Base-by-base conservation (phyloP, 2,113 vertebrate species). In the Brachirus orientalis region DNA sequence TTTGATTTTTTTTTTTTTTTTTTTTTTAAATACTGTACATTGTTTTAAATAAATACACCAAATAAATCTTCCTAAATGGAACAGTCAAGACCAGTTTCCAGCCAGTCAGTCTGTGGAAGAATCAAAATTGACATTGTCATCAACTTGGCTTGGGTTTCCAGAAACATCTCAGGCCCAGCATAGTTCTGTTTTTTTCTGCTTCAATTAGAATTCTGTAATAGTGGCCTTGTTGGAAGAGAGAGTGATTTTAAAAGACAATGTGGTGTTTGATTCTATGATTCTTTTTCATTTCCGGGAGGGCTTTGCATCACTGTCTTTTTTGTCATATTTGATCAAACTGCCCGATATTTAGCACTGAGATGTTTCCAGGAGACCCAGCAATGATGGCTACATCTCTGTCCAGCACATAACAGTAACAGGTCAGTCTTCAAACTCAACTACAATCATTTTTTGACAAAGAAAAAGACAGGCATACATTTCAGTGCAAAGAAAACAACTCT, bases 21-120 rank as follows among this genome's bases (percentile, higher is more conserved):
- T 36, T 94, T 92, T 94, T 96, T 99, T 98, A 98, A 98, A 99
- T 99, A 99, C 96, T 99, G 96, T 98, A 99, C 96, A 98, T 93
- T 79, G 80, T 85, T 81, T 80, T 96, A 97, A 98, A 98, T 99
- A 99, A 98, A 98, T 98, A 98, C 97, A 95, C 94, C 95, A 95
- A 96, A 98, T 94, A 95, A 94, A 94, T 92, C 92, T 83, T 88
- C 84, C 82, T 94, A 91, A 93, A 89, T 93, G 92, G 93, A 98
- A 97, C 94, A 95, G 95, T 97, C 94, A 85, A 94, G 94, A 96
- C 93, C 93, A 82, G 93, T 95, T 93, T 94, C 92, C 92, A 93
- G 90, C 93, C 92, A 95, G 94, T 93, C 95, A 94, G 94, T 93
- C 94, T 92, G 94, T 92, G 91, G 88, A 90, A 93, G 93, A 95